Conservation (phyloP, 2,888 invertebrate species). For the Eupsilia transversa region DNA sequence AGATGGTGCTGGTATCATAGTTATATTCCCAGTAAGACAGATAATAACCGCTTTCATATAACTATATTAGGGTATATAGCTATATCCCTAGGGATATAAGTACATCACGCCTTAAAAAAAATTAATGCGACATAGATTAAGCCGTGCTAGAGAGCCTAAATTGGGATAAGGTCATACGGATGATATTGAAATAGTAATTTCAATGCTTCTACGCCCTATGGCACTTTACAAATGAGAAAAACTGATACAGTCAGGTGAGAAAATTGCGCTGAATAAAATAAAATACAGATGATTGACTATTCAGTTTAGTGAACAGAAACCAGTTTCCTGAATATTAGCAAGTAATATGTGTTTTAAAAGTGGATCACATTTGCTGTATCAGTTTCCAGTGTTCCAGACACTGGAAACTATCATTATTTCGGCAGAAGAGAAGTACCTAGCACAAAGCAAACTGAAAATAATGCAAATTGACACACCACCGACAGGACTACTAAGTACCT, state of each 20-base stretch:
- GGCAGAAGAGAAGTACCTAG: background rate
- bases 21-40: too few species aligned
- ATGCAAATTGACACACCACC: background rate
- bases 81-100: too few species aligned
- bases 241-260: background rate
- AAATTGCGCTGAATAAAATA: slow-evolving; percentile 1
- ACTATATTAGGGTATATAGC: too few species aligned
- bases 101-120: too few species aligned
- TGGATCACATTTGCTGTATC: too few species aligned
- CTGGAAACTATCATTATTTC: background rate
- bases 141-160: background rate
- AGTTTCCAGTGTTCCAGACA: too few species aligned
- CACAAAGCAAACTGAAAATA: background rate
- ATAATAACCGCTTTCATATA: too few species aligned
- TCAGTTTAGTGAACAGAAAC: background rate
- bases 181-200: background rate
- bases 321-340: background rate
- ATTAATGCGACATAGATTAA: too few species aligned
- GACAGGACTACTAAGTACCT: background rate
- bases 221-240: background rate
- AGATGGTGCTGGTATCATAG: too few species aligned
- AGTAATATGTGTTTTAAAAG: background rate
- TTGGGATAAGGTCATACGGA: background rate
- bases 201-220: background rate
- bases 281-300: background rate